phyloP scores from a whole-genome alignment of 64 coral and sea anemone genomes.

The Pocillopora damicornis region DNA sequence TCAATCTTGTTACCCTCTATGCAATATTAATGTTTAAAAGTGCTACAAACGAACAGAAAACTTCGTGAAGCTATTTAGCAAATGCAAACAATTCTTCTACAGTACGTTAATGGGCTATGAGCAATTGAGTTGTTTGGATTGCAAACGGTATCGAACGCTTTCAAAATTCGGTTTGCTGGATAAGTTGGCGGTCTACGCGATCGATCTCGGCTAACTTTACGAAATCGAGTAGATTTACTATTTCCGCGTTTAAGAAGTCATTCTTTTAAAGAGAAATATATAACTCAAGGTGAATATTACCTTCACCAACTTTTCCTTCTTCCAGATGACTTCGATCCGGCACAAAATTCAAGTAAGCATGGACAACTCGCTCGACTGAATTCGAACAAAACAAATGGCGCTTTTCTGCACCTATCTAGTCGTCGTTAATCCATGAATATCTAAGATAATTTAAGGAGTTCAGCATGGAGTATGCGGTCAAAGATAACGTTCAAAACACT shows the following conservation, averaged over 20 bases:
- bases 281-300: not conserved
- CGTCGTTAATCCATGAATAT: not conserved
- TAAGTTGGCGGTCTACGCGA: not conserved
- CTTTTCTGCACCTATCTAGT: not conserved
- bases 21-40: not conserved
- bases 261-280: not conserved
- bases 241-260: not conserved
- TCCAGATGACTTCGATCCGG: not conserved
- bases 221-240: not conserved
- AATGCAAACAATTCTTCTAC: not conserved
- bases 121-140: not conserved
- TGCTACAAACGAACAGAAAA: not conserved
- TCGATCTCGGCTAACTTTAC: not conserved
- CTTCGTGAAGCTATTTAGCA: not conserved
- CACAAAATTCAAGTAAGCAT: not conserved
- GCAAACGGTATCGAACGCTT: not conserved
- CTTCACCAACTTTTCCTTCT: no score
- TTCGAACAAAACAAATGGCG: not conserved
- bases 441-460: not conserved
- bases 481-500: not conserved
- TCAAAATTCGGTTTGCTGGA: not conserved
- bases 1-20: not conserved
- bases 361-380: not conserved
- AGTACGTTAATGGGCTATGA: not conserved
- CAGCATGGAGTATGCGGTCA: not conserved